Conservation (phyloP, 1,140 invertebrate species). For the Lepidotrigona ventralis region DNA sequence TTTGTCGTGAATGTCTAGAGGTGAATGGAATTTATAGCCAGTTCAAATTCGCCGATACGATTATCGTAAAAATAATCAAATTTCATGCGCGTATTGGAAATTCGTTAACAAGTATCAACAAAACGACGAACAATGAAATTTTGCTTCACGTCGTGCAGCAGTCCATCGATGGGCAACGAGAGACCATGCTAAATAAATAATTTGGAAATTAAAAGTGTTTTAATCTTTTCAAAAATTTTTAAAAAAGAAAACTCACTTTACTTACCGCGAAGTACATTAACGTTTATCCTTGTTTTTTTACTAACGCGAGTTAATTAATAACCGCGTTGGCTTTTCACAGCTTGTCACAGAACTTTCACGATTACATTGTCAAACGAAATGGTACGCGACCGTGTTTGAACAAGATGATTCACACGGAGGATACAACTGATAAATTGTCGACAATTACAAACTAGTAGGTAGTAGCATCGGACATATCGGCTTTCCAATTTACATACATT, state of each 20-base stretch:
- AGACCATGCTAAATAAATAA: no score
- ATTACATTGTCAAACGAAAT: background rate
- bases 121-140: background rate
- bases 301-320: background rate
- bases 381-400: background rate
- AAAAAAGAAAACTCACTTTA: no score
- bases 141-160: background rate
- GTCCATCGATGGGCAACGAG: no score
- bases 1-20: background rate
- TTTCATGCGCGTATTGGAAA: background rate
- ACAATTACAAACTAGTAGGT: background rate
- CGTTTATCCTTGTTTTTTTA: background rate
- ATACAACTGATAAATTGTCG: background rate
- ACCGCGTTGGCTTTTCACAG: background rate
- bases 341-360: background rate
- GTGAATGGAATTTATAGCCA: background rate
- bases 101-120: background rate
- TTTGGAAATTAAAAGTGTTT: no score
- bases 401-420: background rate
- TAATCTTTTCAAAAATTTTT: no score
- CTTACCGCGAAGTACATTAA: no score
- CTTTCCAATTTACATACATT: background rate
- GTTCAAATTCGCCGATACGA: background rate
- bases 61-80: background rate
- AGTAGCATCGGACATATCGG: background rate